Evolutionary conservation across 2,797 vertebrate species (phyloP).

Genomic region (Avahi laniger): DNA sequence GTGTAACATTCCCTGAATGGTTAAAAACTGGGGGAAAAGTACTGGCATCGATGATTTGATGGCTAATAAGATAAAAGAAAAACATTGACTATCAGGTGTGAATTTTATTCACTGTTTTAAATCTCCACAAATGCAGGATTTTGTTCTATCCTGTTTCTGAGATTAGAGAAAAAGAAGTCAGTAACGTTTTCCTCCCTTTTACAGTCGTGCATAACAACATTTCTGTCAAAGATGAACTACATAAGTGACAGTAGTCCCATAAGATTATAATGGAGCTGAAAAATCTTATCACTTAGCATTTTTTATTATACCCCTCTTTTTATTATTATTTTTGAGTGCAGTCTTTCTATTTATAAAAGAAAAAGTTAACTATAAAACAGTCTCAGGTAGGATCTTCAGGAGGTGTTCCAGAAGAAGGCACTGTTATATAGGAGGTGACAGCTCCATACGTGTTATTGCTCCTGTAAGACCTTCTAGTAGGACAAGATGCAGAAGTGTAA

Average conservation of each 20-base stretch:
- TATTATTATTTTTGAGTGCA: too few species aligned
- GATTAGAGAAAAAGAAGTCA: not conserved
- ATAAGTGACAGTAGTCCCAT: not conserved
- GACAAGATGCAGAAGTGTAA: not conserved
- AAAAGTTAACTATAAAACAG: not conserved
- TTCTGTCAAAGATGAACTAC: not conserved
- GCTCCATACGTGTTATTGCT: not conserved
- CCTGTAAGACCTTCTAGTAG: not conserved
- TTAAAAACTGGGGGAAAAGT: not conserved
- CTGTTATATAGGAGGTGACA: not conserved
- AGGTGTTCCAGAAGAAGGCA: not conserved
- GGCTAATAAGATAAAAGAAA: not conserved
- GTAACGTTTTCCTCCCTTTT: not conserved
- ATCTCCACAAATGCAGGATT: not conserved
- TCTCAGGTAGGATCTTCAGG: not conserved
- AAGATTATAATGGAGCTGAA: too few species aligned
- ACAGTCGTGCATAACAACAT: not conserved
- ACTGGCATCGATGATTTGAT: not conserved
- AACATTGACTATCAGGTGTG: not conserved
- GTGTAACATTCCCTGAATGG: not conserved
- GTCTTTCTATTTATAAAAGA: too few species aligned
- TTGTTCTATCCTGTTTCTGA: not conserved
- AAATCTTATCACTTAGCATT: too few species aligned
- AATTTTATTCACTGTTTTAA: not conserved
- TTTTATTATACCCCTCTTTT: too few species aligned